Base-by-base conservation (phyloP, 2,888 invertebrate genomes). In the Hydriomena furcata region DNA sequence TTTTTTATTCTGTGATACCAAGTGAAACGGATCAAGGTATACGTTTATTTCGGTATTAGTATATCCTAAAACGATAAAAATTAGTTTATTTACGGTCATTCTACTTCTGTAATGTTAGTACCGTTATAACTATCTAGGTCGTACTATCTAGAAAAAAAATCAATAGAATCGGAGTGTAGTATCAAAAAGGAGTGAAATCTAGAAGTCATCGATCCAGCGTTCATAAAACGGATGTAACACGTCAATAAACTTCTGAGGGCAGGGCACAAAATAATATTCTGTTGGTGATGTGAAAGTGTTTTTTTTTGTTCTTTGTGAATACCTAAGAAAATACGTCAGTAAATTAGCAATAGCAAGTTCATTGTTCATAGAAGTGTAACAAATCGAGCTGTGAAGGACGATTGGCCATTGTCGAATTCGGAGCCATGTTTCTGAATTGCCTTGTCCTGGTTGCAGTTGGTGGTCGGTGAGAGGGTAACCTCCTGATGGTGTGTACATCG, bases 401-500 rank as follows among this genome's bases (percentile, higher is more conserved):
- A 62, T 68, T 64, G 60, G 48, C 55, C 49, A 48, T 57, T 60
- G 71, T 73, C 62, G 59, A 52, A 55, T 60, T 62, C 52, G 59
- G 58, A 55, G 60, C 60, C 61, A 66, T 56, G 58, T 63, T 63
- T 61, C 44, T 66, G 60, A 49, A 68, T 73, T 65, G 71, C 63
- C 54, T 76, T 76, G 69, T 65, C 64, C 69, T 79, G 76, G 71
- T 84, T 89, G 77, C 86, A 88, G 91, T 88, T 88, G 90, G 86
- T 87, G 86, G 85, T 86, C 79, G 73, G 83, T 76, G 81, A 72
- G 84, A 84, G 84, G 87, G 89, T 89, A 81, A 77, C 71, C 87
- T 85, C 89, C 87, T 90, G 84, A 96, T 97, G 96, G 95, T 95
- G 95, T 95, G 94, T 95, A 95, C 95, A 94, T 94, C 95, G 95